Evolutionary conservation across 2,113 vertebrate species (phyloP).

Genomic region (Bostrychus sinensis): DNA sequence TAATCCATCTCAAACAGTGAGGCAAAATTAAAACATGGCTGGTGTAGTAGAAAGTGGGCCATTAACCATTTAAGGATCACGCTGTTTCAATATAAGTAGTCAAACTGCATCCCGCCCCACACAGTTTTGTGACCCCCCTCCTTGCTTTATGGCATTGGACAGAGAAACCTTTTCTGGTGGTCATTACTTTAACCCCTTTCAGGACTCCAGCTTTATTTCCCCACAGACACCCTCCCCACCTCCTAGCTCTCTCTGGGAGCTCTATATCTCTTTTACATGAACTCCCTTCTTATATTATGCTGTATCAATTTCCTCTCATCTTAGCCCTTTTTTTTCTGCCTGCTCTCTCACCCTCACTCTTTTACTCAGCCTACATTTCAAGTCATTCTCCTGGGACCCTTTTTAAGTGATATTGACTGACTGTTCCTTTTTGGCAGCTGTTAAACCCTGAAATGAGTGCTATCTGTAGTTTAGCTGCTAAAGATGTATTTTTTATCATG

Average conservation of each 20-base stretch:
- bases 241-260: conserved; percentile 18
- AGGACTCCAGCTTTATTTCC: conserved; percentile 41
- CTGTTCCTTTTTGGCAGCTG: conserved; percentile 43
- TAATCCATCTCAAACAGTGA: conserved; percentile 7
- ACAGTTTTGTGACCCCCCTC: conserved; percentile 19
- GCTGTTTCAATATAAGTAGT: conserved; percentile 20
- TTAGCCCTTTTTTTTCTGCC: conserved; percentile 52
- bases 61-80: conserved; percentile 24
- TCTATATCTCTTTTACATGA: conserved; percentile 52
- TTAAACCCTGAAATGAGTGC: conserved; percentile 45
- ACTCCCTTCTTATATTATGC: conserved; percentile 57
- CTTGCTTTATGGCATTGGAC: conserved; percentile 43
- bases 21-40: conserved; percentile 28
- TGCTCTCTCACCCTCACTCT: conserved; percentile 33
- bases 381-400: conserved; percentile 52
- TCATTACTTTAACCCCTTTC: conserved; percentile 35
- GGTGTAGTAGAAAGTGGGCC: conserved; percentile 12
- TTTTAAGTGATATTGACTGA: conserved; percentile 65
- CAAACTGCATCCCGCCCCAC: conserved; percentile 13
- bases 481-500: conserved; percentile 4
- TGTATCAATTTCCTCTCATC: conserved; percentile 68
- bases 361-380: conserved; percentile 51
- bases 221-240: conserved; percentile 5
- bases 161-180: conserved; percentile 21
- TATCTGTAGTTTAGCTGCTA: conserved; percentile 18